These are phyloP conservation scores for Acanthornis magna DNA, from an alignment of 2,797 vertebrate species.

Conservation along the genomic window DNA sequence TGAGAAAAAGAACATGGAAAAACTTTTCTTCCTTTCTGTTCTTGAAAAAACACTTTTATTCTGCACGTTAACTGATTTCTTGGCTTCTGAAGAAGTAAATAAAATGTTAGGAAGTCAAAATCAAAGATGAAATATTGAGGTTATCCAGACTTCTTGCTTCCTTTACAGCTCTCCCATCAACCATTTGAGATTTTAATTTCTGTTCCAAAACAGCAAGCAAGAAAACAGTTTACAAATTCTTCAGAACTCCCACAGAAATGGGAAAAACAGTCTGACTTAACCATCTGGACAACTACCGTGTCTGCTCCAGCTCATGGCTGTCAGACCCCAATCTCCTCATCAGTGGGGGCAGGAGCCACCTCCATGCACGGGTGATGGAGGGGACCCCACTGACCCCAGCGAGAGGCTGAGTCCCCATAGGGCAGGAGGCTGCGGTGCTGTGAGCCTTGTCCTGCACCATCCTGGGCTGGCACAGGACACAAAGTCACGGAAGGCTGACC, in stretches of 20 bases:
- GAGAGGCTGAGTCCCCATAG: accelerated
- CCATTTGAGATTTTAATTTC: not conserved
- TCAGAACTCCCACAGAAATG: not conserved
- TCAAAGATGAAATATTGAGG: constrained; percentile 15
- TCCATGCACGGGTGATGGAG: not conserved
- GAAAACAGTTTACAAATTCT: constrained; percentile 4
- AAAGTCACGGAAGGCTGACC: not conserved
- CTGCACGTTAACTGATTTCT: not conserved
- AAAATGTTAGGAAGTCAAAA: constrained; percentile 4
- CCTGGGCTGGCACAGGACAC: not conserved
- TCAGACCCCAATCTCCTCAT: not conserved
- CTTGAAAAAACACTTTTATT: not conserved
- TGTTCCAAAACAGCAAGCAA: constrained; percentile 16
- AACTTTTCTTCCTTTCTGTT: not conserved
- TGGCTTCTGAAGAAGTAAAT: constrained; percentile 12
- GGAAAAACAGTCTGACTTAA: not conserved
- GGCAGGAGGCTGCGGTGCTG: not conserved
- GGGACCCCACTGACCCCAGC: not conserved
- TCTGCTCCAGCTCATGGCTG: not conserved
- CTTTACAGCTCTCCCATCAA: not conserved
- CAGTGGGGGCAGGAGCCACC: not conserved
- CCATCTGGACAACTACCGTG: not conserved
- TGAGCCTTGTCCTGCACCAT: not conserved
- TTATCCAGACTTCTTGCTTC: not conserved
- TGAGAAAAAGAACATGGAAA: not conserved